Percentiles rank a stretch among this genome's conserved stretches.
phyloP scores from a whole-genome alignment of 2,797 vertebrate species.

The Pangasius mekongensis region DNA sequence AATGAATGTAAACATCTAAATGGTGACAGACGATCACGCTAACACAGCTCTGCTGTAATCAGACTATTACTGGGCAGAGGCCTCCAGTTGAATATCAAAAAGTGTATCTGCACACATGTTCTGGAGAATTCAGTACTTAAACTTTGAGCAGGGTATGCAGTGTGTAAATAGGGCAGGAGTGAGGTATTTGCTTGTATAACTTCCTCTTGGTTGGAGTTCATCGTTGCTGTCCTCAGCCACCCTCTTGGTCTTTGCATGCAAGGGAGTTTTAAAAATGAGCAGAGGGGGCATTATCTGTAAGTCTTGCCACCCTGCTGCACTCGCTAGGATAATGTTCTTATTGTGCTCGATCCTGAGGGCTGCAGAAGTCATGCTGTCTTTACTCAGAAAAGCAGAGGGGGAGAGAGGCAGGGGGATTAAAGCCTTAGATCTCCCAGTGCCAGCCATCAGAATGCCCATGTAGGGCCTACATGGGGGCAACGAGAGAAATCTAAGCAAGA shows the following conservation, averaged over 20 bases:
- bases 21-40: not conserved
- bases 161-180: slow-evolving; percentile 34
- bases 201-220: slow-evolving; percentile 61
- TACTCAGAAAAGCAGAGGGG: slow-evolving; percentile 76
- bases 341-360: slow-evolving; percentile 78
- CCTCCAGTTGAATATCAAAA: slow-evolving; percentile 38
- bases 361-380: slow-evolving; percentile 83
- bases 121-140: not conserved
- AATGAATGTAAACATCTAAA: not conserved
- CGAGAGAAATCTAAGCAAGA: slow-evolving; percentile 38
- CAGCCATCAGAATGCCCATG: slow-evolving; percentile 48
- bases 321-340: slow-evolving; percentile 85
- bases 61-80: not conserved
- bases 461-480: slow-evolving; percentile 39
- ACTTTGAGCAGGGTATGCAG: slow-evolving; percentile 4
- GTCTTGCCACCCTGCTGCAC: slow-evolving; percentile 81
- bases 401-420: slow-evolving; percentile 65
- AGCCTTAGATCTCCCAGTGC: slow-evolving; percentile 50
- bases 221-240: slow-evolving; percentile 19
- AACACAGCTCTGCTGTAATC: not conserved
- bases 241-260: slow-evolving; percentile 65
- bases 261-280: slow-evolving; percentile 75
- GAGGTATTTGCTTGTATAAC: slow-evolving; percentile 38
- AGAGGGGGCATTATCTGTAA: slow-evolving; percentile 78
- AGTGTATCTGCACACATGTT: not conserved